Evolutionary conservation across 2,797 vertebrate genomes (phyloP).

Genomic region (Siniperca scherzeri): DNA sequence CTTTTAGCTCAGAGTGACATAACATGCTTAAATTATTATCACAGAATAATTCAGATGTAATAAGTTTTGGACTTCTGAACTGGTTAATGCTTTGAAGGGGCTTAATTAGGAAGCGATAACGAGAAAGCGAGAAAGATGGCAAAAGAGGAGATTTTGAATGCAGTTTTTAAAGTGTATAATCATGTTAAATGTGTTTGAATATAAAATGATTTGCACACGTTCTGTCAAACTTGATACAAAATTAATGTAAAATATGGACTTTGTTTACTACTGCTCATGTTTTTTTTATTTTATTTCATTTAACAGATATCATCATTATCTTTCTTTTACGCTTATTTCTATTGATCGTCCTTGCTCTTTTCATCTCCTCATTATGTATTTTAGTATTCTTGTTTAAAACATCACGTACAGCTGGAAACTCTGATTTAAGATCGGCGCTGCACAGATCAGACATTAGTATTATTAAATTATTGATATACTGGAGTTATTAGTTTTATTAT

Average conservation of each 20-base stretch:
- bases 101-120: constrained; percentile 56
- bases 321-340: constrained; percentile 15
- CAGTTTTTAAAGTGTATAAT: constrained; percentile 15
- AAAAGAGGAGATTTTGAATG: constrained; percentile 14
- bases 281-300: not conserved
- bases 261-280: constrained; percentile 11
- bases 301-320: constrained; percentile 2
- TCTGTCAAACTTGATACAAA: not conserved
- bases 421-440: constrained; percentile 16
- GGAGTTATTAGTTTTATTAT: constrained; percentile 51
- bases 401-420: constrained; percentile 14
- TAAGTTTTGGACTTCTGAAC: constrained; percentile 40
- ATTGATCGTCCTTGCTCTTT: not conserved
- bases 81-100: constrained; percentile 37
- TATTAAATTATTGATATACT: constrained; percentile 49
- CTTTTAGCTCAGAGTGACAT: constrained; percentile 50
- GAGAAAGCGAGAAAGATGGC: not conserved
- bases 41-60: constrained; percentile 51
- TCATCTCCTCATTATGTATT: not conserved
- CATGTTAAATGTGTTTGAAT: constrained; percentile 12
- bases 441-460: constrained; percentile 26
- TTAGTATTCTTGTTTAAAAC: constrained; percentile 1
- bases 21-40: constrained; percentile 62
- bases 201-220: constrained; percentile 11
- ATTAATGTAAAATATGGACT: not conserved